Percentiles rank a stretch among this genome's conserved stretches.
Evolutionary conservation across 2,113 vertebrate species (phyloP).

Genomic region (Oreotrochilus melanogaster): DNA sequence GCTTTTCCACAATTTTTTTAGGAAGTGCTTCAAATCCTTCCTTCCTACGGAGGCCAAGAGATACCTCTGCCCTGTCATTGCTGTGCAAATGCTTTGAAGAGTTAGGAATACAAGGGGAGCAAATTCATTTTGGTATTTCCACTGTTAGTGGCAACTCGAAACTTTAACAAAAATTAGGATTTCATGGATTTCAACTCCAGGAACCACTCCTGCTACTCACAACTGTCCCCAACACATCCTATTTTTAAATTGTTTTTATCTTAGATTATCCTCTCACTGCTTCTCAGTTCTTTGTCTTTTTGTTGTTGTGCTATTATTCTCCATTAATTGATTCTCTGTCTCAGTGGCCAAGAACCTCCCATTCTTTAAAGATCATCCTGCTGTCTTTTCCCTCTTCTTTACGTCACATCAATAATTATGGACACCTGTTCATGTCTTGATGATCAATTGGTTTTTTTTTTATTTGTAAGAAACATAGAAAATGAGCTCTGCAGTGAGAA

Average conservation of each 20-base stretch:
- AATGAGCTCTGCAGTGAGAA: background rate
- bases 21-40: background rate
- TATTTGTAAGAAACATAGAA: background rate
- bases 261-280: background rate
- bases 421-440: background rate
- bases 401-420: background rate
- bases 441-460: background rate
- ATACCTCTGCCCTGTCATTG: background rate
- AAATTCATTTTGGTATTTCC: background rate
- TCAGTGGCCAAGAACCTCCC: background rate
- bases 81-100: background rate
- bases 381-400: background rate
- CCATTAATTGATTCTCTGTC: background rate
- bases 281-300: background rate
- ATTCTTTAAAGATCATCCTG: background rate
- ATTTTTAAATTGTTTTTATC: background rate
- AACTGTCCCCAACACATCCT: background rate
- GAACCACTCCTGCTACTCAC: background rate
- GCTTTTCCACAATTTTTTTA: fast-evolving
- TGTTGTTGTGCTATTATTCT: background rate
- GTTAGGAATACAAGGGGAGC: background rate
- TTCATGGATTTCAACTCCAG: background rate
- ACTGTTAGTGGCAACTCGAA: background rate
- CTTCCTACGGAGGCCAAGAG: background rate
- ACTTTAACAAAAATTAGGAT: background rate